phyloP scores from a whole-genome alignment of 2,113 vertebrate species.

The Salvelinus sp. region DNA sequence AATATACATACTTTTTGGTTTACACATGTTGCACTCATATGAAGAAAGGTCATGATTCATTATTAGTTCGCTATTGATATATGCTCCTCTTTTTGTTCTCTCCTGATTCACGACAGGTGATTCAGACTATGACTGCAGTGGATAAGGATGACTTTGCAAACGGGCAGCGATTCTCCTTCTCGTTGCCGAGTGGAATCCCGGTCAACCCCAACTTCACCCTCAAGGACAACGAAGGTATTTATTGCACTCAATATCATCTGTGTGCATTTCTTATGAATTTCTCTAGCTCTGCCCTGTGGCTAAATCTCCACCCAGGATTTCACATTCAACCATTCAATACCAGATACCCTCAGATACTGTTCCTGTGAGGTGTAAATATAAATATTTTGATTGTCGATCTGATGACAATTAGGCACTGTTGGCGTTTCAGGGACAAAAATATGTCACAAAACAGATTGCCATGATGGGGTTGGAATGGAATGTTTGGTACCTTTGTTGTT shows the following conservation, averaged over 20 bases:
- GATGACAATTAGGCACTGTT: slow-evolving; percentile 5
- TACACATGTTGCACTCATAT: too few relatives aligned
- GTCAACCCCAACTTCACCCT: slow-evolving; percentile 96
- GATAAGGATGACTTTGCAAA: slow-evolving; percentile 96
- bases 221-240: slow-evolving; percentile 94
- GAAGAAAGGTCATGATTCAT: too few relatives aligned
- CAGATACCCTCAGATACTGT: slow-evolving; percentile 11
- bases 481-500: slow-evolving; percentile 45
- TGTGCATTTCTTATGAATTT: slow-evolving; percentile 54
- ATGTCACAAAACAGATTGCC: slow-evolving; percentile 33
- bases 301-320: slow-evolving; percentile 8
- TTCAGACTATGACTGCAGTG: slow-evolving; percentile 91
- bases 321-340: slow-evolving; percentile 35
- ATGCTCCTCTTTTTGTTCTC: slow-evolving; percentile 11
- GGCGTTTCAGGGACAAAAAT: slow-evolving; percentile 20
- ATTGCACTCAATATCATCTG: slow-evolving; percentile 52
- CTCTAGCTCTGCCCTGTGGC: slow-evolving; percentile 1
- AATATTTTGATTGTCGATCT: not conserved
- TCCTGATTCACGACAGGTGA: slow-evolving; percentile 79
- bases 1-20: too few relatives aligned
- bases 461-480: not conserved
- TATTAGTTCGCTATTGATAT: not conserved
- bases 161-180: slow-evolving; percentile 89
- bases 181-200: slow-evolving; percentile 77
- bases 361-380: slow-evolving; percentile 29